Evolutionary conservation across 2,888 invertebrate genomes (phyloP), one percentile per base, ranked within the genome.

Genomic region (Pimpla rufipes): DNA sequence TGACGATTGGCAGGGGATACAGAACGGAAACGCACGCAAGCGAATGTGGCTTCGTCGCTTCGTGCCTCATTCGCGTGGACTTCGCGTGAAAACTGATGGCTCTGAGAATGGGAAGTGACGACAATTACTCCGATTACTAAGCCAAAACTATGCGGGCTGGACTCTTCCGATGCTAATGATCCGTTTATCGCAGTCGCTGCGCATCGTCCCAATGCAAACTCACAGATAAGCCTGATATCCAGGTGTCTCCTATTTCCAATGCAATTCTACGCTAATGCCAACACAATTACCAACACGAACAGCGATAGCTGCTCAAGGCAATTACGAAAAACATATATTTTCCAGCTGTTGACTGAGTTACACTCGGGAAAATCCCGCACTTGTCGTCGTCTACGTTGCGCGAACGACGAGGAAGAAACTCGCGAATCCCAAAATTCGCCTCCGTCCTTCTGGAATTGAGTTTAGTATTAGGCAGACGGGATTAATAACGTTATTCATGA

Each of bases 401-500:
- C 47, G 79, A 78, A 16, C 45, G 42, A 67, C 59, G 42, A 59
- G 47, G 50, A 67, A 10, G n/a, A 42, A 64, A 47, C 70, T 62
- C 2, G 62, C 29, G 55, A 55, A 52, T 79, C 71, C 55, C 66
- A 71, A 35, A 78, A 76, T 79, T 79, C 55, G 73, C 66, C 52
- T 2, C 29, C 52, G 52, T 73, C 80, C 80, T 83, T 67, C 76
- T 67, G 83, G 80, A 83, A 77, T 83, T 76, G 76, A 80, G 74
- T 83, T 79, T 75, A 55, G 76, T 62, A 74, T 82, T 82, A 84
- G 85, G 81, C 81, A 83, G 88, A 87, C 86, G 88, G 89, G 90
- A 91, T 93, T 93, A 92, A 93, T 93, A 92, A 93, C 92, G 90
- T 93, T 93, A 93, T 93, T 93, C 93, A 93, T 93, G 93, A 91